phyloP scores from a whole-genome alignment of 2,113 vertebrate species.

The Macroglossus sobrinus region DNA sequence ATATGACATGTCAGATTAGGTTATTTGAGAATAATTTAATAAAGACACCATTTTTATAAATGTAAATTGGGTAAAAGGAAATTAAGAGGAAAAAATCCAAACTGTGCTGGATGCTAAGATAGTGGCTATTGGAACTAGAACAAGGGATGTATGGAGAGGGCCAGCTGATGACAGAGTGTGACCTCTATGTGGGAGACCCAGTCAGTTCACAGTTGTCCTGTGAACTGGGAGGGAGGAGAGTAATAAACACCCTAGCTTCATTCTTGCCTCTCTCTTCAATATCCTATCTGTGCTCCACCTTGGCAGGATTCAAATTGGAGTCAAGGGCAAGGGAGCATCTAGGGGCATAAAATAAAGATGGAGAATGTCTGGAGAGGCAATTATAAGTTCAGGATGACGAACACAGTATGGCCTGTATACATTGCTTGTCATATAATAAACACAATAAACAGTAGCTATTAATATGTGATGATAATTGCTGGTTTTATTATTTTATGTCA shows the following conservation, averaged over 20 bases:
- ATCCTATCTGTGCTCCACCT: neutral
- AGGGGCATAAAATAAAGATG: neutral
- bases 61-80: neutral
- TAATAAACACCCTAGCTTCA: neutral
- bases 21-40: neutral
- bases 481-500: neutral
- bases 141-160: neutral
- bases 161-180: neutral
- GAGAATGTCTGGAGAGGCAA: neutral
- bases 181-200: neutral
- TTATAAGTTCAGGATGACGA: neutral
- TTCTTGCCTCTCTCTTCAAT: neutral
- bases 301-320: neutral
- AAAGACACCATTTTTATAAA: neutral
- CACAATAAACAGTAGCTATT: neutral
- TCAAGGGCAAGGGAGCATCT: neutral
- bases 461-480: neutral
- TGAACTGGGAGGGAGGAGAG: no score
- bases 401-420: neutral
- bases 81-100: neutral
- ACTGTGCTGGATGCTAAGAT: neutral
- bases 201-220: accelerated
- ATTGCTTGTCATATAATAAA: neutral
- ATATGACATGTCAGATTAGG: neutral
- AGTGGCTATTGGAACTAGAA: neutral